Percentiles rank a stretch among this genome's conserved stretches.
Conservation (phyloP, 2,113 vertebrate genomes). For the Zapornia atra region DNA sequence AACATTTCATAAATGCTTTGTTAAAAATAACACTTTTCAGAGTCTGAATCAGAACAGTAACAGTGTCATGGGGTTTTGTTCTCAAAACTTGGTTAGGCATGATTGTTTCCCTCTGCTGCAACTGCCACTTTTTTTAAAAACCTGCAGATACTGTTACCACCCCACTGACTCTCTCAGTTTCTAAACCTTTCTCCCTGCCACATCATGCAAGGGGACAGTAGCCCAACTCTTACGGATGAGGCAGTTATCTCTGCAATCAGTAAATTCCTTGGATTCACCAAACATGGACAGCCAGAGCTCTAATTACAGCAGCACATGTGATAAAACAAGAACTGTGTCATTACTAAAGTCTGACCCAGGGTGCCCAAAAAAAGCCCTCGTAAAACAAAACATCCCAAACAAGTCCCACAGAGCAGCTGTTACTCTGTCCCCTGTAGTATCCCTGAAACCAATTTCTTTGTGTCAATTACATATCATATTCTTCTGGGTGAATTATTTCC, state of each 20-base stretch:
- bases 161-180: background rate
- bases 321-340: background rate
- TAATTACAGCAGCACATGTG: background rate
- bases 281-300: background rate
- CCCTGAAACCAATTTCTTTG: background rate
- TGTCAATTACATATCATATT: background rate
- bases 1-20: background rate
- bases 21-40: background rate
- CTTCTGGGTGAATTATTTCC: background rate
- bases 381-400: background rate
- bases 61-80: background rate
- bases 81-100: background rate
- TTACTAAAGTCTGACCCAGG: background rate
- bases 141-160: background rate
- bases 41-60: background rate
- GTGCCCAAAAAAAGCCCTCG: background rate
- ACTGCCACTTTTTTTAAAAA: background rate
- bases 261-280: background rate
- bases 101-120: background rate
- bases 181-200: background rate
- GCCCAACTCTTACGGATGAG: background rate
- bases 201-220: background rate
- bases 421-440: background rate
- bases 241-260: background rate
- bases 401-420: background rate